phyloP scores from a whole-genome alignment of 1,140 invertebrate genomes.

The Meloidogyne exigua region DNA sequence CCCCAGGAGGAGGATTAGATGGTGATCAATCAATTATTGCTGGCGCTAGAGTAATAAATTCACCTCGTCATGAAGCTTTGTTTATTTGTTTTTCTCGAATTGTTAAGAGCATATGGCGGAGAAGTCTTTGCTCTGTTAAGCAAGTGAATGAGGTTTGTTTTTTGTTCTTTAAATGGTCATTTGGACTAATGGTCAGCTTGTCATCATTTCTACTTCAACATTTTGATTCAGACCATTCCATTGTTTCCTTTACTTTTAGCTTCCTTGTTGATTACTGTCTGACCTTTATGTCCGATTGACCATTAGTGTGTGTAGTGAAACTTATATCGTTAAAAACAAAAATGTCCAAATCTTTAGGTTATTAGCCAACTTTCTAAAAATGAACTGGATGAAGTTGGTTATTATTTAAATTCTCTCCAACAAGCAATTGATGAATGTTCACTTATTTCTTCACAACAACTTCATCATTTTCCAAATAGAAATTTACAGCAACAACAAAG shows the following conservation, averaged over 20 bases:
- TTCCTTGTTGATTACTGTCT: no score
- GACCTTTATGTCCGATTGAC: no score
- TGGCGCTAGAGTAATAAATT: constrained; percentile 71
- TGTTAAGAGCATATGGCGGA: constrained; percentile 50
- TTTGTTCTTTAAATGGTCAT: neutral
- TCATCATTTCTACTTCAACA: no score
- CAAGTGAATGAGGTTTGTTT: constrained; percentile 14
- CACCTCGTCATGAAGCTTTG: constrained; percentile 85
- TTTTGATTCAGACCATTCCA: no score
- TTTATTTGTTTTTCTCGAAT: constrained; percentile 68
- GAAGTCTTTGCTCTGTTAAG: constrained; percentile 29
- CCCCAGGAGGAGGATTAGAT: constrained; percentile 27
- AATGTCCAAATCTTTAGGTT: constrained; percentile 23
- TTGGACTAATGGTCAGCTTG: no score
- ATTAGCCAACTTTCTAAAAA: constrained; percentile 4
- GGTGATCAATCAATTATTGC: constrained; percentile 37
- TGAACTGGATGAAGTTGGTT: constrained; percentile 23
- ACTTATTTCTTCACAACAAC: neutral
- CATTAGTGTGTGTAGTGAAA: no score
- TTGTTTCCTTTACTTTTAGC: no score
- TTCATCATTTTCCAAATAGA: neutral
- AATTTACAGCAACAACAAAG: neutral
- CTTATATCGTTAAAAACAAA: no score
- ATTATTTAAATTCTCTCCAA: constrained; percentile 7
- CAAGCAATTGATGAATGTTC: constrained; percentile 23